These are phyloP conservation scores for Nibea coibor DNA, from an alignment of 2,113 vertebrate species.

Conservation along the genomic window DNA sequence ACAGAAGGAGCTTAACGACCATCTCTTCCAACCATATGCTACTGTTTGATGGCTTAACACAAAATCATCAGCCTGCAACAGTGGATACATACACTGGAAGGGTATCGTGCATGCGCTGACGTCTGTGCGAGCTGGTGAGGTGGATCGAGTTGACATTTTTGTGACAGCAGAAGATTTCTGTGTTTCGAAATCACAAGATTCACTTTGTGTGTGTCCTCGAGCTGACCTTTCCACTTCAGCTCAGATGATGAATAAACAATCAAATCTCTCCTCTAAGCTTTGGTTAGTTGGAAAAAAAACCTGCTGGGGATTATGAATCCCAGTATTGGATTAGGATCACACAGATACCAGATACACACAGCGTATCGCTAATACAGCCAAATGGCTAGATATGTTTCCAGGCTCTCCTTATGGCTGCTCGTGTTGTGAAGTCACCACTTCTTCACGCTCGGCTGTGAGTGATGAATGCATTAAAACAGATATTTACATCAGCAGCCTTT, in stretches of 20 bases:
- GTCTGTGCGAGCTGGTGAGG: slow-evolving; percentile 18
- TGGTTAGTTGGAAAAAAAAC: slow-evolving; percentile 54
- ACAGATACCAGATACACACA: slow-evolving; percentile 46
- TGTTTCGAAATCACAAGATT: background rate
- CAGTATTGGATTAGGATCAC: slow-evolving; percentile 64
- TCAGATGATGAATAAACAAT: slow-evolving; percentile 59
- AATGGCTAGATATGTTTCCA: slow-evolving; percentile 45
- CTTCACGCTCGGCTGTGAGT: slow-evolving; percentile 9
- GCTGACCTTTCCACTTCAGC: slow-evolving; percentile 57
- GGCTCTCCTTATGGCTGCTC: slow-evolving; percentile 5
- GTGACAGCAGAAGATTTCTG: slow-evolving; percentile 15
- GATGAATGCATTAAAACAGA: background rate
- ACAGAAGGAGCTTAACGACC: slow-evolving; percentile 33
- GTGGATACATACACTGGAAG: background rate
- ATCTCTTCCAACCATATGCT: slow-evolving; percentile 38
- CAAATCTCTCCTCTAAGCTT: slow-evolving; percentile 65
- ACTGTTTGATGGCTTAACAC: slow-evolving; percentile 41
- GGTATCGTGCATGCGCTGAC: slow-evolving; percentile 9
- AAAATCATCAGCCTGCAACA: slow-evolving; percentile 30
- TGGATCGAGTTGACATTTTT: slow-evolving; percentile 29
- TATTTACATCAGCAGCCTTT: background rate
- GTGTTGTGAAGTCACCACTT: slow-evolving; percentile 12
- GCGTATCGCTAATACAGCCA: slow-evolving; percentile 43
- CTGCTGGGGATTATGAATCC: slow-evolving; percentile 48
- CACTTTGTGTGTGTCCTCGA: slow-evolving; percentile 44